These are phyloP conservation scores for Oedothorax gibbosus DNA, from an alignment of 1,140 invertebrate genomes.

Conservation along the genomic window DNA sequence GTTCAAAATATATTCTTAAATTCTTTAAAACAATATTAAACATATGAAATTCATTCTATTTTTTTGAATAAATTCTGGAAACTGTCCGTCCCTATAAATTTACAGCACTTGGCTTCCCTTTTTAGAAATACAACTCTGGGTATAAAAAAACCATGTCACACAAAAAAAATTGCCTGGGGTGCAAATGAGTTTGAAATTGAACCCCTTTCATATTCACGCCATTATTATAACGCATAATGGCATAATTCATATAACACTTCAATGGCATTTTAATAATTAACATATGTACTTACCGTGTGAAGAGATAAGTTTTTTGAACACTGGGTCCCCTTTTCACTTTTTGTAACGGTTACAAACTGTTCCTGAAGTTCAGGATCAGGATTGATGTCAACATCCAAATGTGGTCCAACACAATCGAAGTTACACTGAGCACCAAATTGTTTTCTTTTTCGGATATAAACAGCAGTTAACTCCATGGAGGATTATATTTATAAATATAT, in stretches of 20 bases:
- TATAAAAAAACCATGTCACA: too few relatives aligned
- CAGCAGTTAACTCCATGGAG: conserved; percentile 35
- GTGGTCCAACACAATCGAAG: conserved; percentile 80
- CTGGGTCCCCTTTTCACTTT: conserved; percentile 69
- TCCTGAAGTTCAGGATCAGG: conserved; percentile 76
- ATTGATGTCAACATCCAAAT: conserved; percentile 79
- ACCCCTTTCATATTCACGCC: neutral
- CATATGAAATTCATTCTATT: too few relatives aligned
- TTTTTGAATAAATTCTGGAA: too few relatives aligned
- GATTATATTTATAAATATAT: too few relatives aligned
- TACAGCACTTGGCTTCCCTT: too few relatives aligned
- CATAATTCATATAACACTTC: neutral
- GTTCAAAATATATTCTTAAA: too few relatives aligned
- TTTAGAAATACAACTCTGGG: too few relatives aligned
- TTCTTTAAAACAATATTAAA: too few relatives aligned
- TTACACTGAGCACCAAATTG: conserved; percentile 64
- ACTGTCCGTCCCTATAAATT: too few relatives aligned
- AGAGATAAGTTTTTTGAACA: conserved; percentile 70
- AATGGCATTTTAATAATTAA: neutral
- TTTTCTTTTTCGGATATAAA: conserved; percentile 39
- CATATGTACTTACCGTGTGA: conserved; percentile 66
- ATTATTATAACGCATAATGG: neutral
- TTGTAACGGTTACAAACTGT: conserved; percentile 79
- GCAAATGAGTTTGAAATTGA: too few relatives aligned
- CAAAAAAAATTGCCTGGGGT: too few relatives aligned